phyloP scores from a whole-genome alignment of 2,888 invertebrate species.

The Miltochrista miniata region DNA sequence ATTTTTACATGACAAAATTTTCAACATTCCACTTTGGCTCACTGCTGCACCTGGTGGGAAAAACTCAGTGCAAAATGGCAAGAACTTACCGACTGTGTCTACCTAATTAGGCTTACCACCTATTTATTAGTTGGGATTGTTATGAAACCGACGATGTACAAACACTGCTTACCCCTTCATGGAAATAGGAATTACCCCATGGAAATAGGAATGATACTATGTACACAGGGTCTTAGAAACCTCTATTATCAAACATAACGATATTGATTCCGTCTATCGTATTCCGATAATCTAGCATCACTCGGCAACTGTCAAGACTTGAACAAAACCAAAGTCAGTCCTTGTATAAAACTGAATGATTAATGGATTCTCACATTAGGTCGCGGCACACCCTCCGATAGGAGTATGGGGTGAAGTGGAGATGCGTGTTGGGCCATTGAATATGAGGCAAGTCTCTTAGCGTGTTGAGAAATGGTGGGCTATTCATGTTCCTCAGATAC shows the following conservation, averaged over 20 bases:
- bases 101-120: too few species aligned
- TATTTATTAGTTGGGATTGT: too few species aligned
- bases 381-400: conserved; percentile 45
- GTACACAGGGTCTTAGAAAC: background rate
- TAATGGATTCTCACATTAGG: conserved; percentile 76
- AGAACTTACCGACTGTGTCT: too few species aligned
- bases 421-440: conserved; percentile 33
- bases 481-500: too few species aligned
- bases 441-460: background rate
- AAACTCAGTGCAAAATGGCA: too few species aligned
- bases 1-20: too few species aligned
- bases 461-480: too few species aligned
- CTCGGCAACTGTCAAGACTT: conserved; percentile 35
- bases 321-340: conserved; percentile 67
- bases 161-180: too few species aligned
- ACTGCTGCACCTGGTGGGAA: too few species aligned
- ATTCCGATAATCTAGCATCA: conserved; percentile 36
- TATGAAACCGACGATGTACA: too few species aligned
- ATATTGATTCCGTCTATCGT: conserved; percentile 20
- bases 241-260: background rate
- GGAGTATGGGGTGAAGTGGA: conserved; percentile 41
- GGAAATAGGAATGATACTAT: background rate
- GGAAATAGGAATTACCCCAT: too few species aligned
- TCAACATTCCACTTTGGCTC: too few species aligned
- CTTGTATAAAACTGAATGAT: conserved; percentile 73